These are phyloP conservation scores for Macrophya annulata DNA, from an alignment of 2,888 invertebrate genomes.

Conservation along the genomic window DNA sequence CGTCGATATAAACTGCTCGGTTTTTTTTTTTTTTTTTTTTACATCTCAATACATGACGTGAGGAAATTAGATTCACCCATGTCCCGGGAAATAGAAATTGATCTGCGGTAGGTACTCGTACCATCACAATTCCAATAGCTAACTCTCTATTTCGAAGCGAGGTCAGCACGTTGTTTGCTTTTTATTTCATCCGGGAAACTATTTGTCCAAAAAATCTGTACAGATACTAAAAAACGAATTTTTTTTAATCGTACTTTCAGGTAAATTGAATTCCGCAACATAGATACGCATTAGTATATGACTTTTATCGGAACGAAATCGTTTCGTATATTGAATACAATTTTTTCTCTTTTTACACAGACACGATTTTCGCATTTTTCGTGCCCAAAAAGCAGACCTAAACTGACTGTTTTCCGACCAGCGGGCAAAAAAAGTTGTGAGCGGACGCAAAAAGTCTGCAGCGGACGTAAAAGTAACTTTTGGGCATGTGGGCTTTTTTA, in stretches of 20 bases:
- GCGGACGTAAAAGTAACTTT: no score
- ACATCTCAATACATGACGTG: not conserved
- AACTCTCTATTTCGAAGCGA: not conserved
- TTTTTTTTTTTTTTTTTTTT: not conserved
- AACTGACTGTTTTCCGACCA: no score
- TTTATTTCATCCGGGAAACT: not conserved
- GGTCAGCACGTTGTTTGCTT: not conserved
- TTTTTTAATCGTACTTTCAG: not conserved
- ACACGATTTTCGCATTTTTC: no score
- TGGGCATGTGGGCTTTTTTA: no score
- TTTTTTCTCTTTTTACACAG: no score
- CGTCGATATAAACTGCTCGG: not conserved
- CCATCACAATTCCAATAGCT: not conserved
- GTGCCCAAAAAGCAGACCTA: no score
- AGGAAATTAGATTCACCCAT: not conserved
- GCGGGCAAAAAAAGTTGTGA: no score
- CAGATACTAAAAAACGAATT: not conserved
- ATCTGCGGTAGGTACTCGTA: not conserved
- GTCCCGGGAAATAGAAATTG: not conserved
- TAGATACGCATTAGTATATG: not conserved
- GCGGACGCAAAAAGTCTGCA: no score
- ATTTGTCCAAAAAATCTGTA: not conserved
- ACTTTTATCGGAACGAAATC: not conserved
- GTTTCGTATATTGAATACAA: not conserved
- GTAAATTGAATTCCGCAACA: not conserved